Conservation (phyloP, 1,140 invertebrate genomes). For the Phenacoccus solenopsis region DNA sequence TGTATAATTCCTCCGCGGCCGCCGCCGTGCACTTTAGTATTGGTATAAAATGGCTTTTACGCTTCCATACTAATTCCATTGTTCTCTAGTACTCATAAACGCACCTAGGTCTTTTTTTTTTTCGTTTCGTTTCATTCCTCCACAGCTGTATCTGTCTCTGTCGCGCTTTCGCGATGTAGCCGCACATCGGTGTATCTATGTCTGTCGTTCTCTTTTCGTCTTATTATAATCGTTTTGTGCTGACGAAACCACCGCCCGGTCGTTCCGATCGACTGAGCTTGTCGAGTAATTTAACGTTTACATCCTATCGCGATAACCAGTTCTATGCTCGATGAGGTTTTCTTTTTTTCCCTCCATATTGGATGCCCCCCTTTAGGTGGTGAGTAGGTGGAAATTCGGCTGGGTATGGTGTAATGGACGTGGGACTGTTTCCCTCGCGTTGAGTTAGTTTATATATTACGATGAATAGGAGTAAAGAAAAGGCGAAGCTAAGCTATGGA, state of each 20-base stretch:
- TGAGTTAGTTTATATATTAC: no score
- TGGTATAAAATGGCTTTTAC: constrained; percentile 2
- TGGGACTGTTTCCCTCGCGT: no score
- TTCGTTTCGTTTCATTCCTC: neutral
- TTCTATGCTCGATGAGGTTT: no score
- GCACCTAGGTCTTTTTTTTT: neutral
- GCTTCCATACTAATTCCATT: constrained; percentile 1
- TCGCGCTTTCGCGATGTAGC: neutral
- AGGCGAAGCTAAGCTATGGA: no score
- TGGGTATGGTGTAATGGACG: no score
- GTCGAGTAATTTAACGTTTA: neutral
- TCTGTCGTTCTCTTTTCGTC: neutral
- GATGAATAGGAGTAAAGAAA: no score
- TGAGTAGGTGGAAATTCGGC: no score
- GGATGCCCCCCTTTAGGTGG: neutral
- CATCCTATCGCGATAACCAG: neutral
- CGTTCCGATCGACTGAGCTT: neutral
- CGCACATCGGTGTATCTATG: no score
- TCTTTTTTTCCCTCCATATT: neutral
- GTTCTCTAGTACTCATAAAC: neutral
- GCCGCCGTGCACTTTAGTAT: neutral
- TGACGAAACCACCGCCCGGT: neutral
- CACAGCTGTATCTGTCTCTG: neutral
- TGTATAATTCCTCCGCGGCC: neutral
- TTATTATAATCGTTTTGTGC: neutral